Conservation (phyloP, 2,797 vertebrate genomes). For the Mormyrops attenuatus region DNA sequence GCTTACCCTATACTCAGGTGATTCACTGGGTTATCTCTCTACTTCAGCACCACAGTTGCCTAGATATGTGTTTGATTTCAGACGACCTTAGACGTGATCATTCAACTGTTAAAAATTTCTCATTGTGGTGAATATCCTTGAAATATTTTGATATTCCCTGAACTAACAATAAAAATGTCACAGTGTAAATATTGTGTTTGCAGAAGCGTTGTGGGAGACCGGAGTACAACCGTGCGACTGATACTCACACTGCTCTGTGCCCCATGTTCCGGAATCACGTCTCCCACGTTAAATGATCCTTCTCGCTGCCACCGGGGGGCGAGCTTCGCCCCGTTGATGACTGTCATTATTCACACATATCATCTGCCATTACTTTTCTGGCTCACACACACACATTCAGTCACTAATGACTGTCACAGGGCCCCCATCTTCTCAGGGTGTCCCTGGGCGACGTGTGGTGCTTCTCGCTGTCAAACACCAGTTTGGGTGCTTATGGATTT, state of each 20-base stretch:
- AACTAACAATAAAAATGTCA: slow-evolving; percentile 37
- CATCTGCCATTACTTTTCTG: neutral
- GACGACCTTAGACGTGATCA: neutral
- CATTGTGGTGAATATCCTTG: slow-evolving; percentile 36
- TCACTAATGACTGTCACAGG: neutral
- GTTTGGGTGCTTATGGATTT: neutral
- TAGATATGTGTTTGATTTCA: neutral
- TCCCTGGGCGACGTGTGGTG: neutral
- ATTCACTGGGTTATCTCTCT: slow-evolving; percentile 26
- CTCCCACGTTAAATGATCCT: neutral
- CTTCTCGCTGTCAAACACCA: neutral
- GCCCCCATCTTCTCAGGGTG: neutral
- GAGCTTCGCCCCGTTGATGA: neutral
- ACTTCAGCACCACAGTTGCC: slow-evolving; percentile 9
- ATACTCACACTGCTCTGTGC: neutral
- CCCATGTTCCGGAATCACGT: neutral
- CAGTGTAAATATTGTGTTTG: neutral
- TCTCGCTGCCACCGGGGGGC: neutral
- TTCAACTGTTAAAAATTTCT: slow-evolving; percentile 34
- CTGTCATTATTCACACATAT: slow-evolving; percentile 13
- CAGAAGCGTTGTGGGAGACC: neutral
- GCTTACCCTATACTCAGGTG: slow-evolving; percentile 27
- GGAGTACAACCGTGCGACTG: slow-evolving; percentile 17
- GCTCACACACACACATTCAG: neutral
- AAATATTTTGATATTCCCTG: slow-evolving; percentile 40